Conservation (phyloP, 2,113 vertebrate species). For the Columbina picui region DNA sequence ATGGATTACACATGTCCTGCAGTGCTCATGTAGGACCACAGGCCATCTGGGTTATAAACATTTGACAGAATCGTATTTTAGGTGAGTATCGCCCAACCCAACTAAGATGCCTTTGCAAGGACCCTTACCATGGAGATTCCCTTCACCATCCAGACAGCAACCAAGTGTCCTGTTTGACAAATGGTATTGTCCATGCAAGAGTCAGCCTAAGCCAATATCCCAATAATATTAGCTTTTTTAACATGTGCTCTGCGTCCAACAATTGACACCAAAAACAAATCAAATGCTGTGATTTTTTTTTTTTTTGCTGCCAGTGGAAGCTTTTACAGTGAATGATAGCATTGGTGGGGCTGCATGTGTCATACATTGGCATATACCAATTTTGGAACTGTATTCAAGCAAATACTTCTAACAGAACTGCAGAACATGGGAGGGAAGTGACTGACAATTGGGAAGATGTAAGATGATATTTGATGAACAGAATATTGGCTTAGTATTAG, state of each 20-base stretch:
- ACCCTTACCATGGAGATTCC: not conserved
- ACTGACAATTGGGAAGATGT: not conserved
- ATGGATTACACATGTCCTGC: not conserved
- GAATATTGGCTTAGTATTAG: not conserved
- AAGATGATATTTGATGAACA: not conserved
- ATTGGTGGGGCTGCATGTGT: not conserved
- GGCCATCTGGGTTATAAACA: not conserved
- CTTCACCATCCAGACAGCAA: not conserved
- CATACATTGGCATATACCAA: not conserved
- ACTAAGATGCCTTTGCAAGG: not conserved
- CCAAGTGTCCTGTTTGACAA: not conserved
- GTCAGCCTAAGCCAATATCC: not conserved
- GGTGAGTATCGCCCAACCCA: not conserved
- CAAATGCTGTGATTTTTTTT: not conserved
- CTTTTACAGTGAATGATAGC: not conserved
- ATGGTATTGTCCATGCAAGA: not conserved
- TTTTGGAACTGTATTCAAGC: not conserved
- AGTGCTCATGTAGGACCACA: not conserved
- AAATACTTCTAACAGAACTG: not conserved
- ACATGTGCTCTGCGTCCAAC: not conserved
- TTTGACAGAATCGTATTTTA: not conserved
- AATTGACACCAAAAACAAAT: not conserved
- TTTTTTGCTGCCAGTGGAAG: not conserved
- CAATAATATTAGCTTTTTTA: not conserved
- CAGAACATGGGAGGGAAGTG: not conserved